Base-by-base conservation (phyloP, 2,888 invertebrate genomes). In the Tetragnatha montana region DNA sequence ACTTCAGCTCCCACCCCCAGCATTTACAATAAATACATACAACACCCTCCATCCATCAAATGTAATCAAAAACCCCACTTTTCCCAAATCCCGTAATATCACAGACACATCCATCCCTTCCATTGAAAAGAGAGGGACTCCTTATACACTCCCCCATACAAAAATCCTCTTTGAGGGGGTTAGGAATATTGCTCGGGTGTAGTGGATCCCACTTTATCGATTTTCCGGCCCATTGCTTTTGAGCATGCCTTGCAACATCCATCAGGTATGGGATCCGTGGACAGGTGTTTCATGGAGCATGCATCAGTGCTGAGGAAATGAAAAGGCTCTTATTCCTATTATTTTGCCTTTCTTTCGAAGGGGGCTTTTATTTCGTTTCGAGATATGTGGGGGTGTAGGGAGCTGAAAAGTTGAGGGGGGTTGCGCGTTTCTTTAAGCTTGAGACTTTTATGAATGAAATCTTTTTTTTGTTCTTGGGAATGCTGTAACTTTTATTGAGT, bases 171-270 rank as follows among this genome's bases (percentile, higher is more conserved):
- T 80, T 69, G 19, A 60, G 47, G 80, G 84, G 69, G 81, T 51
- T 50, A 70, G 68, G 80, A 85, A 85, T 85, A 88, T 88, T 87
- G 50, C 75, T 76, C 50, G 68, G 10, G 47, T 70, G 76, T 35
- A 35, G 35, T 69, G 7, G 79, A 88, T 82, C 87, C 87, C 82
- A 81, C 71, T 50, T 78, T 88, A 88, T 88, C 81, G 87, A 88
- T 88, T 88, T 88, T 71, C 76, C 71, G 87, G 81, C 70, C 76
- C 82, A 88, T 88, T 82, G 81, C 76, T 70, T 88, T 82, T 68
- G 35, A 74, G 80, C 75, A 73, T 75, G 74, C 74, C 73, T 71
- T 71, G 75, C 21, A 68, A 74, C 71, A 86, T 86, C 86, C 80
- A 73, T 86, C 86, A 86, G 80, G 68, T 80, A 80, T 35, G 80